Base-by-base conservation (phyloP, 2,113 vertebrate genomes). In the Meles meles region DNA sequence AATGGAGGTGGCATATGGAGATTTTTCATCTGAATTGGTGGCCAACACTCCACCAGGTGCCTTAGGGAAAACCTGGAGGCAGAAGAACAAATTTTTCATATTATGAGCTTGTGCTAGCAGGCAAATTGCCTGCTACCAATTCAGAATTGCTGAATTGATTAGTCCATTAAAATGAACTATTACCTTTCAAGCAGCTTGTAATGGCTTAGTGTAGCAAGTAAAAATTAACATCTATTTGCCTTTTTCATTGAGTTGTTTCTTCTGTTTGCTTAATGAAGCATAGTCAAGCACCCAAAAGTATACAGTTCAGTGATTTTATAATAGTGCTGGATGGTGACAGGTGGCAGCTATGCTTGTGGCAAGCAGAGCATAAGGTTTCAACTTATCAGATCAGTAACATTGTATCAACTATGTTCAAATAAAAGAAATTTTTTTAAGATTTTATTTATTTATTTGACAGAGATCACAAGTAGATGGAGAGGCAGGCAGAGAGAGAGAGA, bases 91-190 rank as follows among this genome's bases (percentile, higher is more conserved):
- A 71, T 92, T 92, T 94, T 94, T 81, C 65, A 47, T 84, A 42
- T 90, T 94, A 71, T 17, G 5, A 49, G 3, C 90, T 15, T 85
- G 29, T 88, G 7, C n/a, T 59, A 44, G 21, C 42, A 52, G 23
- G 23, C 57, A 55, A 74, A 47, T 31, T 69, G 61, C n/a, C n/a
- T n/a, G n/a, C n/a, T n/a, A n/a, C n/a, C n/a, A n/a, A n/a, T n/a
- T n/a, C n/a, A 97, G 74, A 39, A 27, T 92, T 95, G 71, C 95
- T 4, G 0, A 67, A 92, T 80, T 97, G 86, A 98, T 97, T 97
- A 88, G 95, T 98, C 84, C 90, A 74, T 98, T 98, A 96, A 97
- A 97, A 27, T 34, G 27, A 98, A n/a, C 47, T 95, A 37, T 97
- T 97, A 34, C 97, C 93, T 97, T 97, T 95, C 77, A 96, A 65